These are phyloP conservation scores for Cactoblastis cactorum DNA, from an alignment of 2,888 invertebrate genomes.

Conservation along the genomic window DNA sequence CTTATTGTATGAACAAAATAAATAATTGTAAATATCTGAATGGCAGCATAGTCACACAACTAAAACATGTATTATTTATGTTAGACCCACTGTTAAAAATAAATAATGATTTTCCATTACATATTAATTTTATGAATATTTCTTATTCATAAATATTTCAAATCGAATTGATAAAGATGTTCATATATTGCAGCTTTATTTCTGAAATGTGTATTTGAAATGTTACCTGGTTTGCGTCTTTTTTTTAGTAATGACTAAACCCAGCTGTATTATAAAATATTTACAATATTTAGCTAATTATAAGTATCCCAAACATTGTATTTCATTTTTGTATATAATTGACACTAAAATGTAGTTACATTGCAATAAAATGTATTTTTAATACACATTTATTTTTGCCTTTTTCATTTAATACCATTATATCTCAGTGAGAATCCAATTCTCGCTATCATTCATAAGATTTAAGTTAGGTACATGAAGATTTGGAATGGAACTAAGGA, in stretches of 20 bases:
- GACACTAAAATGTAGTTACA: constrained; percentile 72
- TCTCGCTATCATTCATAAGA: too few species aligned
- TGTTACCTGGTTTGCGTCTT: constrained; percentile 45
- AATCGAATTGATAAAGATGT: background rate
- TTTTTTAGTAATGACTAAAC: constrained; percentile 24
- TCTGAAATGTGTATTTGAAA: constrained; percentile 12
- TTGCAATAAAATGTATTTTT: constrained; percentile 79
- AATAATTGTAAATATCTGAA: too few species aligned
- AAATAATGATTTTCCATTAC: too few species aligned
- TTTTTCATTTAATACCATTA: constrained; percentile 35
- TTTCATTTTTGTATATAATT: constrained; percentile 77
- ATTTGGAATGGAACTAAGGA: too few species aligned
- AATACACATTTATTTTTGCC: constrained; percentile 63
- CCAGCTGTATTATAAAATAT: constrained; percentile 49
- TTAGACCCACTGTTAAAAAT: background rate
- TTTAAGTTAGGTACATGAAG: too few species aligned
- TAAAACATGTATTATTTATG: background rate
- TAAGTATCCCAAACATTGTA: constrained; percentile 43
- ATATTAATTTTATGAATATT: background rate
- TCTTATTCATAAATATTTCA: background rate
- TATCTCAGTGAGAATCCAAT: too few species aligned
- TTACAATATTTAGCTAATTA: constrained; percentile 49
- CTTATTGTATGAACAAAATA: background rate
- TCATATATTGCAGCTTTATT: constrained; percentile 1
- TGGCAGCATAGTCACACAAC: too few species aligned